Base-by-base conservation (phyloP, 2,888 invertebrate species). In the Sesia bembeciformis region DNA sequence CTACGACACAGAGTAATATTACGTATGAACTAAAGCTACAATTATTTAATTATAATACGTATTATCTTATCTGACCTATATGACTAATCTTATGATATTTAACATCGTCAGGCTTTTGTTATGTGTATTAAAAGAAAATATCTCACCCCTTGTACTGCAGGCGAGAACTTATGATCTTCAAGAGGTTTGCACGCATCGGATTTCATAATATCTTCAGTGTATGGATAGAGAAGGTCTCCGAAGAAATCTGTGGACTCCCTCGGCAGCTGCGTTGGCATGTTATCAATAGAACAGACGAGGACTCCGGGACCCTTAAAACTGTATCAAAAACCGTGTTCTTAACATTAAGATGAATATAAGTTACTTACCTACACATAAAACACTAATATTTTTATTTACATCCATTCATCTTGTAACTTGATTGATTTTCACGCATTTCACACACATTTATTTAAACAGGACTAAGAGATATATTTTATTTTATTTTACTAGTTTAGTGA, bases 201-300 rank as follows among this genome's bases (percentile, higher is more conserved):
- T 53, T 92, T 92, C 68, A 97, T 91, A 68, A 99, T 98, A 64
- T 99, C 97, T 55, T 93, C 90, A 0, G 97, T 92, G 74, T 96
- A 97, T 0, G 99, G 99, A 60, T 93, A 92, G 40, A 99, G 89
- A 0, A 98, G 90, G 65, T 97, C 96, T 0, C 99, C 99, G 78
- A 99, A 99, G 82, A 98, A 97, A 73, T 99, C 98, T 0, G 99
- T 99, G 3, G 99, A 94, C 78, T 99, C 99, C 51, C 96, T 91
- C 0, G 99, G 99, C 59, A 99, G 90, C 79, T 99, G 99, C 0
- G 99, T 99, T 0, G 99, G 99, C 99, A 99, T 99, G 84, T 99
- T 99, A 84, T 99, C 99, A 64, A 99, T 99, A 8, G 98, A 98
- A 76, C 99, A 99, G n/a, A 99, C 98, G 53, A 99, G 85, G 1